A percentile compares a stretch with the other conserved stretches of the same genome.
These are phyloP conservation scores for Koerneria pararmatus DNA, from an alignment of 2,888 invertebrate genomes.

Conservation along the genomic window DNA sequence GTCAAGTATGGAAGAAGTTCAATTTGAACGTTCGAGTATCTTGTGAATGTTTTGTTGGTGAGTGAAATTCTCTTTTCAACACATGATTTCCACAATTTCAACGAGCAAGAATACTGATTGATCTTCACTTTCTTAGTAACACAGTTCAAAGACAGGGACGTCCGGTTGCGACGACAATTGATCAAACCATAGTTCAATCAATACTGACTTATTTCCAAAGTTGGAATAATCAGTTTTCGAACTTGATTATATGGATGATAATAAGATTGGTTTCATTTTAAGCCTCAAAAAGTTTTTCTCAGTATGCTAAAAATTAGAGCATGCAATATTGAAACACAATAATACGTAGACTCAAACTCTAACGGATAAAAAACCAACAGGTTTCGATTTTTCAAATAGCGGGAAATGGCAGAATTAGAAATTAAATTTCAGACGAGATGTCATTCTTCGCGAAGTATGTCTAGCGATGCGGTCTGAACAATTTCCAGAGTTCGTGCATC, in stretches of 20 bases:
- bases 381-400: too few species aligned
- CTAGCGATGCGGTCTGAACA: slow-evolving; percentile 26
- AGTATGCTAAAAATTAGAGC: too few species aligned
- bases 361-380: not conserved
- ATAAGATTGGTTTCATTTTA: too few species aligned
- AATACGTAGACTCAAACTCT: not conserved
- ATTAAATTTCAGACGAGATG: slow-evolving; percentile 53
- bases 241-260: too few species aligned
- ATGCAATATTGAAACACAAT: not conserved
- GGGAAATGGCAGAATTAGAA: too few species aligned
- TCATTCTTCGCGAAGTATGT: slow-evolving; percentile 60
- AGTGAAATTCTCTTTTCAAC: slow-evolving; percentile 25
- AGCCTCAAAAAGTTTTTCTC: not conserved
- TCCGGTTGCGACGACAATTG: too few species aligned
- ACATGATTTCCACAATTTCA: not conserved
- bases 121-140: too few species aligned
- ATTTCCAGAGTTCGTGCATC: not conserved
- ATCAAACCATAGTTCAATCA: too few species aligned
- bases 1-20: slow-evolving; percentile 60
- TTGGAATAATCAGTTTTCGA: too few species aligned
- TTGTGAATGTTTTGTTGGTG: slow-evolving; percentile 60
- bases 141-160: too few species aligned
- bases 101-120: not conserved
- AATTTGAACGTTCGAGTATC: slow-evolving; percentile 59
- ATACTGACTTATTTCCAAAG: too few species aligned